phyloP scores from a whole-genome alignment of 2,888 invertebrate genomes.

The Rutpela maculata region DNA sequence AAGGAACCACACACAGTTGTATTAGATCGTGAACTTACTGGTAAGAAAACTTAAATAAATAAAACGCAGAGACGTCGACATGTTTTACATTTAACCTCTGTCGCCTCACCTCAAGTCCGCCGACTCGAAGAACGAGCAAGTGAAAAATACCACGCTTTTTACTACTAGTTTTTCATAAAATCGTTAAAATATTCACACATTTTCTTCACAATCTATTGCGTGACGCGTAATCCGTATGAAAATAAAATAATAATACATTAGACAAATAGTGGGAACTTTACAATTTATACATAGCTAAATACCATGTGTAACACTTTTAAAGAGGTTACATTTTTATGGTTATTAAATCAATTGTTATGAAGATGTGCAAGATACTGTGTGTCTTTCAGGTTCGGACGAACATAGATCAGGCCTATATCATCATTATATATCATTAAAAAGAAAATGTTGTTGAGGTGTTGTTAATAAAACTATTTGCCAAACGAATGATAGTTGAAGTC shows the following conservation, averaged over 20 bases:
- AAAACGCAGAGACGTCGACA: slow-evolving; percentile 28
- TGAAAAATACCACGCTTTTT: neutral
- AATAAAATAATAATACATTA: neutral
- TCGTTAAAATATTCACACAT: neutral
- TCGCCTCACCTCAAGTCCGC: slow-evolving; percentile 11
- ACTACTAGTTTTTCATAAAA: neutral
- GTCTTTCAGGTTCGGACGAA: too few relatives aligned
- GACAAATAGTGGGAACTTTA: too few relatives aligned
- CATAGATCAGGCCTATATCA: too few relatives aligned
- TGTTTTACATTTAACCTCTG: slow-evolving; percentile 32
- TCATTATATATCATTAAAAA: too few relatives aligned
- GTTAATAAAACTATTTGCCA: too few relatives aligned
- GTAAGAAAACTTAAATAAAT: slow-evolving; percentile 39
- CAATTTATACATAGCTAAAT: too few relatives aligned
- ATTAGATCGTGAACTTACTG: slow-evolving; percentile 40
- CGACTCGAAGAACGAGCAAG: neutral
- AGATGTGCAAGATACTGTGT: too few relatives aligned
- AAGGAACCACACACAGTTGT: slow-evolving; percentile 45
- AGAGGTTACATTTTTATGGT: too few relatives aligned
- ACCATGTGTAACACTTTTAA: too few relatives aligned
- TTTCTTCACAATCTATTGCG: slow-evolving; percentile 1
- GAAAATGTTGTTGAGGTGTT: too few relatives aligned
- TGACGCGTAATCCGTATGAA: slow-evolving; percentile 5
- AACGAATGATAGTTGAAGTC: too few relatives aligned
- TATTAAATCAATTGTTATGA: too few relatives aligned